Percentiles rank a stretch among this genome's conserved stretches.
Conservation (phyloP, 2,888 invertebrate species). For the Molanna angustata region DNA sequence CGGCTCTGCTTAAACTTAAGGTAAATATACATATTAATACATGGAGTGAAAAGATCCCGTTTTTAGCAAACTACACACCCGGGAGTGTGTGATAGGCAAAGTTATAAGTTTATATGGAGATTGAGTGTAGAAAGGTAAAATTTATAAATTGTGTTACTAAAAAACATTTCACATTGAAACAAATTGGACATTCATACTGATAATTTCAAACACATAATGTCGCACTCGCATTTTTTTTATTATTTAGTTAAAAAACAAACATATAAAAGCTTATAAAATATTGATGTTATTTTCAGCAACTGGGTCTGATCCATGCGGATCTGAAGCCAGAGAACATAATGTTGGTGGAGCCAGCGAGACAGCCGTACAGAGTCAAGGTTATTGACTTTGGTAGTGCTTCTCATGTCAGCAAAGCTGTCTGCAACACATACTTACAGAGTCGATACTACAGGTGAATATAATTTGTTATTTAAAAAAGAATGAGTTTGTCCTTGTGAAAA, state of each 20-base stretch:
- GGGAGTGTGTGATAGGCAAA: too few relatives aligned
- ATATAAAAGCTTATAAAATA: too few relatives aligned
- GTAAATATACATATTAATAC: conserved; percentile 43
- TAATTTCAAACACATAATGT: too few relatives aligned
- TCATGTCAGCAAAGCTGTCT: conserved; percentile 98
- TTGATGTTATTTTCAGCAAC: conserved; percentile 66
- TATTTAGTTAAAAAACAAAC: too few relatives aligned
- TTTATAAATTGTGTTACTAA: too few relatives aligned
- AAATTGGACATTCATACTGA: too few relatives aligned
- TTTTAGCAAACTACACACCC: background rate
- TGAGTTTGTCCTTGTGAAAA: too few relatives aligned
- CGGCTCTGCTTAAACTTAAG: conserved; percentile 85
- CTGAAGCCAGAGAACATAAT: conserved; percentile 99
- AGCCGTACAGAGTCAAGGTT: conserved; percentile 98
- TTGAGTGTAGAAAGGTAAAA: too few relatives aligned
- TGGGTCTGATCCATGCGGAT: conserved; percentile 99
- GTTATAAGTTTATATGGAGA: too few relatives aligned
- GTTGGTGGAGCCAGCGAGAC: conserved; percentile 97
- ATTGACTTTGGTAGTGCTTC: conserved; percentile 99
- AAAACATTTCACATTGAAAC: too few relatives aligned
- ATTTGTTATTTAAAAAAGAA: too few relatives aligned
- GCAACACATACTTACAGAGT: conserved; percentile 99
- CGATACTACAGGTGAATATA: conserved; percentile 74
- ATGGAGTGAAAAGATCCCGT: background rate
- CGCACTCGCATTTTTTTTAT: too few relatives aligned